Base-by-base conservation (phyloP, 2,888 invertebrate species). In the Chalcosyrphus nemorum region DNA sequence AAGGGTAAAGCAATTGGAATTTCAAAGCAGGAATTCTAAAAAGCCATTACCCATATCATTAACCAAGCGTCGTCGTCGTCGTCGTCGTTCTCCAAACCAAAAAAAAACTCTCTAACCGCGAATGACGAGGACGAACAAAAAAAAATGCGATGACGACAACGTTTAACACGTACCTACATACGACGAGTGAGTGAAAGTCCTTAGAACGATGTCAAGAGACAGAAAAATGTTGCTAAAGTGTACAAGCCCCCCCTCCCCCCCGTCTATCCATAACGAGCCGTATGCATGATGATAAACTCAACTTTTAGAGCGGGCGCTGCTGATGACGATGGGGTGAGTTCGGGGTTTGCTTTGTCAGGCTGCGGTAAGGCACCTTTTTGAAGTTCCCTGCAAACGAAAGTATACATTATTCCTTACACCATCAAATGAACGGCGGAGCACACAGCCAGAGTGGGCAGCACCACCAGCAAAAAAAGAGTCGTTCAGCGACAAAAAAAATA, bases 141-240 rank as follows among this genome's bases (percentile, higher is more conserved):
- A 29, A 17, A 27, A 15, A 41, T 29, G 21, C n/a, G 50, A 19
- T 17, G 47, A 52, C 35, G 24, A 13, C 35, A 50, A 65, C 65
- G 15, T 65, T 65, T 50, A 50, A 65, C 50, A 50, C 13, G 56
- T 81, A 32, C 32, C 32, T 32, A 32, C 32, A 32, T 32, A 57
- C 65, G 70, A 57, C 65, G 70, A 63, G 57, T 56, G 63, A 75
- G 50, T 81, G 35, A 50, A 70, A 70, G 56, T 65, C 56, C 70
- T 70, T 65, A 57, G 63, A 81, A 81, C 13, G 77, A 77, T 82
- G 77, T 77, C 81, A 82, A 82, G 71, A 82, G 77, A 82, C 66
- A 72, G 66, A 66, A 72, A 82, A 65, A 76, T 71, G 66, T 65
- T 61, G 32, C 65, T 59, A 76, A 71, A 71, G 66, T 61, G 54